Conservation (phyloP, 2,797 vertebrate species). For the Coregonus suidteri region DNA sequence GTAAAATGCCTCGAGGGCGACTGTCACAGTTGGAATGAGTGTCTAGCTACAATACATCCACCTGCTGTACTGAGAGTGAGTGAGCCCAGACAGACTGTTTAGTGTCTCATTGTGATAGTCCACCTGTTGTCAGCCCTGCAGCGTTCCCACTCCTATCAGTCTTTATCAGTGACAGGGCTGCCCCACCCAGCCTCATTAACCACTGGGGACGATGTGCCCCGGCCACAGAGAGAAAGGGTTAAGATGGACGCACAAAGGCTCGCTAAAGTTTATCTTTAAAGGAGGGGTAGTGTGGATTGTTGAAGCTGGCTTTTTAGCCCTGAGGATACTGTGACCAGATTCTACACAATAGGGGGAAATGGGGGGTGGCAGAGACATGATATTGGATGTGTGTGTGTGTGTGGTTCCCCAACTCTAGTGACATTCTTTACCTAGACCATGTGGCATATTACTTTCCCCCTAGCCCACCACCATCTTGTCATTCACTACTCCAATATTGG, state of each 20-base stretch:
- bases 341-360: not conserved
- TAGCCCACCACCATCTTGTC: not conserved
- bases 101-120: constrained; percentile 15
- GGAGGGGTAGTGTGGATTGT: not conserved
- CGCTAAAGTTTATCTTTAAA: constrained; percentile 2
- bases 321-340: not conserved
- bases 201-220: not conserved
- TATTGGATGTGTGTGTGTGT: not conserved
- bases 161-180: constrained; percentile 5
- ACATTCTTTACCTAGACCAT: not conserved
- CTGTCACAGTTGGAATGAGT: not conserved
- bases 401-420: not conserved
- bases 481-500: not conserved
- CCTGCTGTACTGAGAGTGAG: constrained; percentile 42
- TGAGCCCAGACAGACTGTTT: not conserved
- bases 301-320: not conserved
- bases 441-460: not conserved
- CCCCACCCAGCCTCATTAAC: constrained; percentile 2
- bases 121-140: constrained; percentile 23
- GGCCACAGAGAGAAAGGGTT: not conserved
- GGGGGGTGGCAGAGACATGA: not conserved
- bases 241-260: constrained; percentile 1
- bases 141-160: not conserved
- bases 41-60: constrained; percentile 32
- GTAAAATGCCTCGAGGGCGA: constrained; percentile 44